These are phyloP conservation scores for Tricholauxania praeusta DNA, from an alignment of 2,888 invertebrate genomes.

Conservation along the genomic window DNA sequence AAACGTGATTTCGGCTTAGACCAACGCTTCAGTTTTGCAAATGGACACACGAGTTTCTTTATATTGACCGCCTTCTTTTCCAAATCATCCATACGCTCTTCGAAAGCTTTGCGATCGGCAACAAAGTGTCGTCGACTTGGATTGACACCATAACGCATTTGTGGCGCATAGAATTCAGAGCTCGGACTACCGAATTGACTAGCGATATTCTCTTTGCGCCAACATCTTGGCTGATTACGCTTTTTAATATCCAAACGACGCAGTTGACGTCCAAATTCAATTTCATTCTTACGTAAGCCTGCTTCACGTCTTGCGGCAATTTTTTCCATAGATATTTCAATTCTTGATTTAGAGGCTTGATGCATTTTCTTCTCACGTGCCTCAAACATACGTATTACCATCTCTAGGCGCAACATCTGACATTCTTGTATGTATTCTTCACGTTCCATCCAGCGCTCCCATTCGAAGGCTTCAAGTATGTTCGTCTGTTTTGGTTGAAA, in stretches of 20 bases:
- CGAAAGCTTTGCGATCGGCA: constrained; percentile 57
- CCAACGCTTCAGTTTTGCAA: constrained; percentile 59
- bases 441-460: constrained; percentile 85
- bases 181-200: constrained; percentile 71
- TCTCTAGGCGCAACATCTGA: constrained; percentile 75
- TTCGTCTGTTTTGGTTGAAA: constrained; percentile 68
- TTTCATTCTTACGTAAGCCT: constrained; percentile 71
- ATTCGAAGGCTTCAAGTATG: constrained; percentile 84
- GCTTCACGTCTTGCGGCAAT: constrained; percentile 70
- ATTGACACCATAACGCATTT: constrained; percentile 75
- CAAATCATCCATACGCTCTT: constrained; percentile 61
- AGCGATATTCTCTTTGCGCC: constrained; percentile 68
- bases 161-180: constrained; percentile 75
- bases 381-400: constrained; percentile 72
- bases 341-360: constrained; percentile 66
- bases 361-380: constrained; percentile 68
- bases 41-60: constrained; percentile 56
- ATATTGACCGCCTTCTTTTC: constrained; percentile 56
- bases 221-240: constrained; percentile 63
- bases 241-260: constrained; percentile 69
- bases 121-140: constrained; percentile 72
- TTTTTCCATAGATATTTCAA: constrained; percentile 69
- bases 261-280: constrained; percentile 66
- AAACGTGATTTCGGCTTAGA: constrained; percentile 60
- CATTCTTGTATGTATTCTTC: constrained; percentile 83